phyloP scores from a whole-genome alignment of 2,797 vertebrate species.

The Fistularia commersonii region DNA sequence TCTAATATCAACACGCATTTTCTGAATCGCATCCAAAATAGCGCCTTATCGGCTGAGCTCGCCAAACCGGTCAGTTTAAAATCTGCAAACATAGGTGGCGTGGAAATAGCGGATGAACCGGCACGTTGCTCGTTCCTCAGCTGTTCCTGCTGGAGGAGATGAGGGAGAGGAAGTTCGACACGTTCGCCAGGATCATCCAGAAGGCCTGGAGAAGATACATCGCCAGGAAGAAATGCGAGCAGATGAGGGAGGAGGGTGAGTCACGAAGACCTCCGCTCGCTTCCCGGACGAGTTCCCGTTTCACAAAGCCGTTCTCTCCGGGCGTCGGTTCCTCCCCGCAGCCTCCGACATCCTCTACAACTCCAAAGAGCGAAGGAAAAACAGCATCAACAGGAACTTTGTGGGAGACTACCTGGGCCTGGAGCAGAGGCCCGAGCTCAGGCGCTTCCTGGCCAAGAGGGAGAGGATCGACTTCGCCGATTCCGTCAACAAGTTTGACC shows the following conservation, averaged over 20 bases:
- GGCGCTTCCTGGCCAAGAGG: slow-evolving; percentile 90
- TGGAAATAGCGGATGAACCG: background rate
- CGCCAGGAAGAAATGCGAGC: slow-evolving; percentile 88
- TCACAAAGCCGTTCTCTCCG: background rate
- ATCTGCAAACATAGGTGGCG: background rate
- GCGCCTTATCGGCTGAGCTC: no score
- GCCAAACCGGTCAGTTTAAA: no score
- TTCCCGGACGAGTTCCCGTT: background rate
- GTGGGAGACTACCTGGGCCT: slow-evolving; percentile 96
- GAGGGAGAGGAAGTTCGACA: slow-evolving; percentile 93
- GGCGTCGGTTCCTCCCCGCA: slow-evolving; percentile 45
- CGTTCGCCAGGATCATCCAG: slow-evolving; percentile 91
- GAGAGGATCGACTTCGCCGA: slow-evolving; percentile 91
- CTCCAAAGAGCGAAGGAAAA: slow-evolving; percentile 89
- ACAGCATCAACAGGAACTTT: slow-evolving; percentile 98
- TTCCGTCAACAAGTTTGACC: slow-evolving; percentile 91
- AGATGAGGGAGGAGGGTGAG: slow-evolving; percentile 97
- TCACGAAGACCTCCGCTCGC: background rate
- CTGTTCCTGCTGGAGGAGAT: slow-evolving; percentile 97
- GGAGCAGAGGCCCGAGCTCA: slow-evolving; percentile 89
- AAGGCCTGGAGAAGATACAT: slow-evolving; percentile 90
- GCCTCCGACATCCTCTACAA: slow-evolving; percentile 95
- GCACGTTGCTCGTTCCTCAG: slow-evolving; percentile 57
- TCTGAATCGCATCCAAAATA: no score
- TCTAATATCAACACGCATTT: no score